Conservation (phyloP, 2,113 vertebrate species). For the Atlantisia rogersi region DNA sequence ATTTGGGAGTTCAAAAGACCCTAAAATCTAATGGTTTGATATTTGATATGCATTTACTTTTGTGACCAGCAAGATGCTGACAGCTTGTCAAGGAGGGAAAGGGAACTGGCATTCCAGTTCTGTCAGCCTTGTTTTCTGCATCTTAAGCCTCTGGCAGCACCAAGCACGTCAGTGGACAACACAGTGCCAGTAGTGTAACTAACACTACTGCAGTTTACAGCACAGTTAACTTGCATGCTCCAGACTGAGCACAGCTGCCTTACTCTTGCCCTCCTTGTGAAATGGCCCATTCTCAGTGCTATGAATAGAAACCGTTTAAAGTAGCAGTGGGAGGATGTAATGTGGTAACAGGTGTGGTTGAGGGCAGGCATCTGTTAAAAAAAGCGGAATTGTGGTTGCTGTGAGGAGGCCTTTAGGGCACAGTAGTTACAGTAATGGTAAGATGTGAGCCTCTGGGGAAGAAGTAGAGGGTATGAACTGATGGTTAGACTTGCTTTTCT, state of each 20-base stretch:
- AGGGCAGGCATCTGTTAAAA: constrained; percentile 17
- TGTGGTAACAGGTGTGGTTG: not conserved
- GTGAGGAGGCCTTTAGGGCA: not conserved
- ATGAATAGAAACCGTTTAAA: not conserved
- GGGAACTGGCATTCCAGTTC: not conserved
- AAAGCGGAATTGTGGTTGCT: not conserved
- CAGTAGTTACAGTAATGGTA: not conserved
- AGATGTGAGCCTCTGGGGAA: not conserved
- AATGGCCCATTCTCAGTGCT: not conserved
- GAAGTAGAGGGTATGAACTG: not conserved
- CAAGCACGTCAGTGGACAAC: not conserved
- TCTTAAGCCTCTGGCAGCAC: not conserved
- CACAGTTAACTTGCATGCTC: not conserved
- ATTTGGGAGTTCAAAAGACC: not conserved
- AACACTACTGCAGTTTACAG: not conserved
- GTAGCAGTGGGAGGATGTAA: not conserved
- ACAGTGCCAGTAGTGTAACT: not conserved
- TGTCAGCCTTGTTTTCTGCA: not conserved
- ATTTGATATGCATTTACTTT: not conserved
- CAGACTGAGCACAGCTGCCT: not conserved
- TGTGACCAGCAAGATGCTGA: not conserved
- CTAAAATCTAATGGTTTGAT: not conserved
- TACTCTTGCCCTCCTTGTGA: not conserved
- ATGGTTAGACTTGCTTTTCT: not conserved
- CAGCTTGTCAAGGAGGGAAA: not conserved